A percentile compares a stretch with the other conserved stretches of the same genome.
Conservation (phyloP, 2,888 invertebrate genomes). For the Epinotia demarniana region DNA sequence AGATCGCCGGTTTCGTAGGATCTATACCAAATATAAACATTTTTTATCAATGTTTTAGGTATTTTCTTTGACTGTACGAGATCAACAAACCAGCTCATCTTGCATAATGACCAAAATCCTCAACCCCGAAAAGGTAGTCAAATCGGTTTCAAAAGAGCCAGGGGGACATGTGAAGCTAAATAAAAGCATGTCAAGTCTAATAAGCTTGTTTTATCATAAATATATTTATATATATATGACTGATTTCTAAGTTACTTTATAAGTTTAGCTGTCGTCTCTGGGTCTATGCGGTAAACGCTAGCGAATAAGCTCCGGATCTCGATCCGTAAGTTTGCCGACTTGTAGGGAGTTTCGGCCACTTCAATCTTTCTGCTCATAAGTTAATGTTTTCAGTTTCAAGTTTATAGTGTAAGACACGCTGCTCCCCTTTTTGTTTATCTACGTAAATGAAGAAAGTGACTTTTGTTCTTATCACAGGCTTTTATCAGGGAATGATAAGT, state of each 20-base stretch:
- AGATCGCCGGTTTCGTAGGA: too few species aligned
- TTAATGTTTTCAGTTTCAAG: background rate
- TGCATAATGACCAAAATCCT: too few species aligned
- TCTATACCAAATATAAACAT: too few species aligned
- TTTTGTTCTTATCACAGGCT: background rate
- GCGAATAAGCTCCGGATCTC: background rate
- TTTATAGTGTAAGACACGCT: constrained; percentile 5
- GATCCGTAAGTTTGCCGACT: background rate
- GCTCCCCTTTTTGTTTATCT: background rate
- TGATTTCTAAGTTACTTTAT: background rate
- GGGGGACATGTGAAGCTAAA: too few species aligned
- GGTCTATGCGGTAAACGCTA: background rate
- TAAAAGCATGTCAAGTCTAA: background rate
- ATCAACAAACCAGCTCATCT: too few species aligned
- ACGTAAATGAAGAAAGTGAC: background rate
- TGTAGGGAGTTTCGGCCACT: background rate
- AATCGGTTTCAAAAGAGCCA: too few species aligned
- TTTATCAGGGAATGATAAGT: background rate
- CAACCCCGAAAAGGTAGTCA: too few species aligned
- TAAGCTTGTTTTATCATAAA: background rate
- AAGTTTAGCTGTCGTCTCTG: background rate
- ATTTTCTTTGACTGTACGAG: too few species aligned
- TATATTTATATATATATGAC: too few species aligned
- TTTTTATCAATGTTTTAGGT: too few species aligned
- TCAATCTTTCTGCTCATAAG: background rate